Evolutionary conservation across 2,113 vertebrate genomes (phyloP), one percentile per base, ranked within the genome.

Genomic region (Rana temporaria): DNA sequence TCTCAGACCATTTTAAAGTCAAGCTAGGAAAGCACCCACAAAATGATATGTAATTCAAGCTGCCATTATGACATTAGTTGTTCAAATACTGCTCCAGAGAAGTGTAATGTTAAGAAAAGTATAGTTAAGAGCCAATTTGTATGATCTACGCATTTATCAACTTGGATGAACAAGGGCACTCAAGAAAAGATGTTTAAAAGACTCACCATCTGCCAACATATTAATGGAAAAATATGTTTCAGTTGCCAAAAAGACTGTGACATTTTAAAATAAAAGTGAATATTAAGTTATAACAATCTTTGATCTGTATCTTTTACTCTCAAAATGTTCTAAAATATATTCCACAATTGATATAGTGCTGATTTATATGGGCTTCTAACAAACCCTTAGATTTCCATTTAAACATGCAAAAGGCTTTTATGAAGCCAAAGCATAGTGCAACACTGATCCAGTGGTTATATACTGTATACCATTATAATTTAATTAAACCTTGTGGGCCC

Each of bases 21-120:
- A 65, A 19, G 42, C 26, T 57, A 18, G 20, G 42, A 52, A 65
- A 26, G 8, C n/a, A 57, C 18, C 48, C n/a, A 20, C 22, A 67
- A 78, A 64, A 53, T 53, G 59, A 78, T 53, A 42, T 32, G 76
- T 78, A 78, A 78, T 67, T 78, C 26, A 67, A 78, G 63, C 63
- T 78, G 76, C 63, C 63, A 53, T 32, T 24, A 56, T 67, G 76
- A 78, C 26, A 67, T 66, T 55, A 78, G 48, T 67, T 32, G 24
- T 56, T 65, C 48, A 78, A 20, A 67, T 22, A 67, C 26, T 78
- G 48, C 20, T 26, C 16, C 30, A 26, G 38, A 64, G 20, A 17
- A 65, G 38, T 53, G 17, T 42, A 17, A 65, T 78, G 48, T 78
- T 65, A 30, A 55, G 42, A 14, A 55, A 65, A 53, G 62, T 53